These are phyloP conservation scores for Drosophila navojoa DNA, from an alignment of 1,140 invertebrate species.

Conservation along the genomic window DNA sequence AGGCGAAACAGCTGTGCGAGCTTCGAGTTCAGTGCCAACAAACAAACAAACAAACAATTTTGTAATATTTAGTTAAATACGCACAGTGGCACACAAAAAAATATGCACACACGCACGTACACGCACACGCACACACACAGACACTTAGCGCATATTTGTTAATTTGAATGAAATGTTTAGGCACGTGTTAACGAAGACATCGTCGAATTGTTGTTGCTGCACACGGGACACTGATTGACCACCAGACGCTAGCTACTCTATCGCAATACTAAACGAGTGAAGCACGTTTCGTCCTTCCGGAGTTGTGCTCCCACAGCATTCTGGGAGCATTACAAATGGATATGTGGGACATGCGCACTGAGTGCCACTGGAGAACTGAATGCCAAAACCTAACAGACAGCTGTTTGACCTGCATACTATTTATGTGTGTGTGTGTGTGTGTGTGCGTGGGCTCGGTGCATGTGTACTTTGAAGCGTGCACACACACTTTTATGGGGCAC, in stretches of 20 bases:
- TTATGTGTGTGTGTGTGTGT: not conserved
- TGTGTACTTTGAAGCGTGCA: constrained; percentile 60
- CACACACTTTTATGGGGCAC: not conserved
- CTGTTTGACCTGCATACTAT: constrained; percentile 72
- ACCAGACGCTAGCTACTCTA: constrained; percentile 73
- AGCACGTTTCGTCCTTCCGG: constrained; percentile 49
- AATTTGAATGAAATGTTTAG: not conserved
- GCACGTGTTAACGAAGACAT: constrained; percentile 4
- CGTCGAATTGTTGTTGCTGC: not conserved
- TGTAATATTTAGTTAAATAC: not conserved
- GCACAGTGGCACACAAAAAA: not conserved
- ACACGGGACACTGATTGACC: constrained; percentile 61
- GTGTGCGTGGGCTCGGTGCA: constrained; percentile 43
- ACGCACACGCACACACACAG: not conserved
- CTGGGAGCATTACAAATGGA: not conserved
- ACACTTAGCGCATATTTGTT: no score
- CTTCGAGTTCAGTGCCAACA: constrained; percentile 27
- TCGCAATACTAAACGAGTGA: constrained; percentile 75
- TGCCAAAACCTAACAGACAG: constrained; percentile 46
- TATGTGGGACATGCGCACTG: constrained; percentile 69
- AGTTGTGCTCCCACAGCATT: constrained; percentile 42
- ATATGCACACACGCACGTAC: not conserved
- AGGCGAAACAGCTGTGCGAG: constrained; percentile 68
- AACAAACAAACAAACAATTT: constrained; percentile 20
- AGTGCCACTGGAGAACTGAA: not conserved